Evolutionary conservation across 2,113 vertebrate species (phyloP).

Genomic region (Phodopus roborovskii): DNA sequence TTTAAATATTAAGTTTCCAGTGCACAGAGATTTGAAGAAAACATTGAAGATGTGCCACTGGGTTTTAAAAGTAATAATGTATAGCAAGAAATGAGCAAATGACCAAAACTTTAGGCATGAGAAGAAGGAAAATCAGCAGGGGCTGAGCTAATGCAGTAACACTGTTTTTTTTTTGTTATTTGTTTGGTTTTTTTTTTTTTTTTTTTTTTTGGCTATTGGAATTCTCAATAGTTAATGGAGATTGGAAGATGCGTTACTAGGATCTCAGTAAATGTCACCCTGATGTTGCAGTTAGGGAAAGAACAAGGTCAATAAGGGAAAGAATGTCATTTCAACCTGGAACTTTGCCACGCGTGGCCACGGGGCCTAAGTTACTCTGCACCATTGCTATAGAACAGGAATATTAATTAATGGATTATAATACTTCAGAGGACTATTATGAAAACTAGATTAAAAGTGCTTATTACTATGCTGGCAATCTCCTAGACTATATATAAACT

Average conservation of each 20-base stretch:
- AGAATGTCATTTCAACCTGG: neutral
- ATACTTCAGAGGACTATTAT: neutral
- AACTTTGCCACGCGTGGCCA: neutral
- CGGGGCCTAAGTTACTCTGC: neutral
- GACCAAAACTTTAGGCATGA: neutral
- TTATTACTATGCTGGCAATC: neutral
- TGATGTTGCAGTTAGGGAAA: neutral
- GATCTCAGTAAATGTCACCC: neutral
- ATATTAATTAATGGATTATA: too few species aligned
- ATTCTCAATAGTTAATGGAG: neutral
- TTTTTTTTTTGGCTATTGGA: neutral
- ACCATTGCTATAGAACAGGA: neutral
- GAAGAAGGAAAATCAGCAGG: neutral
- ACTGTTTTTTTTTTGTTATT: neutral
- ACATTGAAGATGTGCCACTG: neutral
- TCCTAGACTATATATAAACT: neutral
- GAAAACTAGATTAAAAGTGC: neutral
- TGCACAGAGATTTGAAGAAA: neutral
- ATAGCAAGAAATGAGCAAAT: neutral
- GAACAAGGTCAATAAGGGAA: neutral
- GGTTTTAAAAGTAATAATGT: neutral
- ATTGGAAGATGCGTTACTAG: fast-evolving
- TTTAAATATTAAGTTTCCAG: neutral
- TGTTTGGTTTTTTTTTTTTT: too few species aligned
- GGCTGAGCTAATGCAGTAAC: neutral